Percentiles rank a stretch among this genome's conserved stretches.
Evolutionary conservation across 2,113 vertebrate species (phyloP).

Genomic region (Grallaria varia): DNA sequence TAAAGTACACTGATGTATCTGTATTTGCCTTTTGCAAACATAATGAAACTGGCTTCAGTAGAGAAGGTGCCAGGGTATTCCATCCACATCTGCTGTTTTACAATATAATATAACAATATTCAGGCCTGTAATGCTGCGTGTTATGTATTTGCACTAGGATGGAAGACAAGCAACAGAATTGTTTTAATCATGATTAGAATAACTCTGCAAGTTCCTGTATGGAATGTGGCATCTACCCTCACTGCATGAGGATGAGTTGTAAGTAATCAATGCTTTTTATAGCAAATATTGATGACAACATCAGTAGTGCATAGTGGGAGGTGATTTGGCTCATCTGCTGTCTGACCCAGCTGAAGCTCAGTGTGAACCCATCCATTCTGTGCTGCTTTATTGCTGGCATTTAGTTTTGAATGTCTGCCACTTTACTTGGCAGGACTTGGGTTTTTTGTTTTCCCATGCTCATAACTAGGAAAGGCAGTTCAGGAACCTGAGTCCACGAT

Average conservation of each 20-base stretch:
- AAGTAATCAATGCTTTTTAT: neutral
- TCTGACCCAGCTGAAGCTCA: neutral
- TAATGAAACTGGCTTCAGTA: constrained; percentile 15
- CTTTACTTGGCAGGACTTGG: neutral
- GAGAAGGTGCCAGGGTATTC: neutral
- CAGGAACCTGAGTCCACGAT: neutral
- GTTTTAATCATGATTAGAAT: neutral
- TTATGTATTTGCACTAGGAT: neutral
- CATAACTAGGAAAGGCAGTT: neutral
- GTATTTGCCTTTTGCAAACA: constrained; percentile 45
- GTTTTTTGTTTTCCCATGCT: neutral
- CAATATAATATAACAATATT: neutral
- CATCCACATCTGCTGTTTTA: neutral
- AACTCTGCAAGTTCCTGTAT: neutral
- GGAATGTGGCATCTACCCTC: neutral
- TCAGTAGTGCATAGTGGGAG: too few species aligned
- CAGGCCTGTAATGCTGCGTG: neutral
- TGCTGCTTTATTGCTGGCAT: neutral
- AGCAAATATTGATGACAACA: neutral
- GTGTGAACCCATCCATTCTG: neutral
- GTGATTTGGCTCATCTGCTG: neutral
- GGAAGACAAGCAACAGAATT: neutral
- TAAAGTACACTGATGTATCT: constrained; percentile 3
- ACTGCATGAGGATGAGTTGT: accelerated
- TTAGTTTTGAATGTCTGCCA: neutral